Percentiles rank a stretch among this genome's conserved stretches.
These are phyloP conservation scores for Rhodeus uyekii DNA, from an alignment of 2,797 vertebrate genomes.

Conservation along the genomic window DNA sequence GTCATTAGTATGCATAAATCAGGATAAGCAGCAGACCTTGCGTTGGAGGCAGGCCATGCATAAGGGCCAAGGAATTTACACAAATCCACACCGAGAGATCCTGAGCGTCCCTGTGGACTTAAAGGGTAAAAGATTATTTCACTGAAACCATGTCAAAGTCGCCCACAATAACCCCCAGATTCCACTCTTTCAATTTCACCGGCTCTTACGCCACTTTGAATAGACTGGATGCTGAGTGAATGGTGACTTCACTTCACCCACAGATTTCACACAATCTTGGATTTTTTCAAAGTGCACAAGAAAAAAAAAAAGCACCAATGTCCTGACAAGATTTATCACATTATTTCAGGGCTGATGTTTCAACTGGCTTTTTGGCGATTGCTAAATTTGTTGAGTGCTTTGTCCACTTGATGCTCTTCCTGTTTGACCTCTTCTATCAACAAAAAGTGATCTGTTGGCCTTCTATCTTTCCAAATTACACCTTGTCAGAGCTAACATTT, in stretches of 20 bases:
- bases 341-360: constrained; percentile 32
- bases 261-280: constrained; percentile 15
- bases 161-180: constrained; percentile 15
- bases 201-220: constrained; percentile 15
- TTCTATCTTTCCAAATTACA: constrained; percentile 75
- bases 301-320: background rate
- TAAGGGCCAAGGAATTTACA: constrained; percentile 38
- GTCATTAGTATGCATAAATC: constrained; percentile 48
- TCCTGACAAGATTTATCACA: constrained; percentile 25
- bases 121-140: background rate
- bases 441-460: constrained; percentile 65
- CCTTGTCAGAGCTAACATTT: constrained; percentile 65
- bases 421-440: constrained; percentile 68
- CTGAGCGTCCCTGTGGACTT: background rate
- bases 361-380: constrained; percentile 30
- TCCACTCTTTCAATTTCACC: constrained; percentile 33
- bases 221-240: constrained; percentile 17
- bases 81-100: constrained; percentile 36
- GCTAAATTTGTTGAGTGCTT: constrained; percentile 49
- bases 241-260: constrained; percentile 28
- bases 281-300: background rate
- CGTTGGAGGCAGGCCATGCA: constrained; percentile 38
- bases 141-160: constrained; percentile 24
- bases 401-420: constrained; percentile 37
- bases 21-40: constrained; percentile 42